These are phyloP conservation scores for Zaprionus ghesquierei DNA, from an alignment of 1,140 invertebrate species.

Conservation along the genomic window DNA sequence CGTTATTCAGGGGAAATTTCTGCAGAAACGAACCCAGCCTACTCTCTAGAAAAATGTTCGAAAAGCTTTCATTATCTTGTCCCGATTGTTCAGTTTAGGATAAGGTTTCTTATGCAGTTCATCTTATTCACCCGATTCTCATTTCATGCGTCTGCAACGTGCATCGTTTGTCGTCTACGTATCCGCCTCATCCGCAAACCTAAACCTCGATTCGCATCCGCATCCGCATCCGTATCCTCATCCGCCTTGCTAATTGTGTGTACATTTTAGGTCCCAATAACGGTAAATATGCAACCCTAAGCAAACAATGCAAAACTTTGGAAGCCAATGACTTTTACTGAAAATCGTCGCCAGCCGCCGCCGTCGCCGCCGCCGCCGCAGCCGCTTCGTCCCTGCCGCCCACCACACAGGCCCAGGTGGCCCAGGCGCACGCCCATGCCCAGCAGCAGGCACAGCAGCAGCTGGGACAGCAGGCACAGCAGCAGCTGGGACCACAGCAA, in stretches of 20 bases:
- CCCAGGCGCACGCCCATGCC: slow-evolving; percentile 40
- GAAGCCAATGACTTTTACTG: slow-evolving; percentile 97
- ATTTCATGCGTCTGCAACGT: slow-evolving; percentile 20
- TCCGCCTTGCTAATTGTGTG: slow-evolving; percentile 75
- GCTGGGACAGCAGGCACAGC: slow-evolving; percentile 64
- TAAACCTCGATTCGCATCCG: no score
- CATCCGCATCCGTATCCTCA: slow-evolving; percentile 54
- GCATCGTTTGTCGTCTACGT: slow-evolving; percentile 1
- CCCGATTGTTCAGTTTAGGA: neutral
- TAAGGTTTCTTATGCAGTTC: neutral
- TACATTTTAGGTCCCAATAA: slow-evolving; percentile 85
- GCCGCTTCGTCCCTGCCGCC: slow-evolving; percentile 58
- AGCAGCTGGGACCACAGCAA: slow-evolving; percentile 49
- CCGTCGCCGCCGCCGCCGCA: slow-evolving; percentile 63
- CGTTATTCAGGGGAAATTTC: no score
- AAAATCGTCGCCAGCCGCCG: slow-evolving; percentile 86
- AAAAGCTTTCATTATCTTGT: neutral
- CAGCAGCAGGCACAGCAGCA: slow-evolving; percentile 54
- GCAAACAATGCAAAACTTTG: slow-evolving; percentile 96
- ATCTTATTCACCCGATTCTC: slow-evolving; percentile 28
- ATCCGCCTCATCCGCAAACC: slow-evolving; percentile 15
- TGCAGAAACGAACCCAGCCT: no score
- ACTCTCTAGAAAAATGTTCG: no score
- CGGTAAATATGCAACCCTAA: slow-evolving; percentile 95
- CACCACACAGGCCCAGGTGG: slow-evolving; percentile 63